Evolutionary conservation across 2,797 vertebrate genomes (phyloP), one percentile per base, ranked within the genome.

Genomic region (Crocodylus rhombifer): DNA sequence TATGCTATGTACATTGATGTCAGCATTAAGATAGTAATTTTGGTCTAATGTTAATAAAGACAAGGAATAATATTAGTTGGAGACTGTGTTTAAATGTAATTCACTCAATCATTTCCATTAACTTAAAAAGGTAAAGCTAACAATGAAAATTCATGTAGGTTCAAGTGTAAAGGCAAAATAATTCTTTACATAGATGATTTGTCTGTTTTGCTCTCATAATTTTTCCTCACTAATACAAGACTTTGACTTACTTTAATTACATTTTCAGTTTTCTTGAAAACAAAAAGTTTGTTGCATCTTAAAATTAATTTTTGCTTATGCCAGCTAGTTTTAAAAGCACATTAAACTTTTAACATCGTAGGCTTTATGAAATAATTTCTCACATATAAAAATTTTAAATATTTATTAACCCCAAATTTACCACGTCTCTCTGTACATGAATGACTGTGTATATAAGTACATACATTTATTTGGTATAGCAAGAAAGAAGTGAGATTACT

Each of bases 71-170:
- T 61, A 90, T 81, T 80, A 84, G 33, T 84, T 28, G 77, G 74
- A 80, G 21, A 23, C 4, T 58, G 64, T 2, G 4, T 67, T 87
- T 65, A 91, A 91, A 80, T 55, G 42, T 91, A 89, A 94, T 86
- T 90, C 74, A 67, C 60, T 82, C 88, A 91, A 92, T 77, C 1
- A 65, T 84, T 83, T 89, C 83, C 42, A 94, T 55, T 92, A 89
- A 79, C 77, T 90, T 56, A 86, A 55, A 85, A 90, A 89, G 42
- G 90, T 81, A 92, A 90, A 85, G 58, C 84, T 42, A 77, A 36
- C 78, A 90, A 87, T 55, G 33, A 94, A 93, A 94, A 84, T 87
- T 80, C 63, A 80, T 84, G 84, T n/a, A 94, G 86, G 4, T 84
- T 84, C 21, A 91, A 90, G 14, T 85, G 55, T 82, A 84, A 91